Evolutionary conservation across 2,113 vertebrate species (phyloP).

Genomic region (Astatotilapia flaviijosephi): DNA sequence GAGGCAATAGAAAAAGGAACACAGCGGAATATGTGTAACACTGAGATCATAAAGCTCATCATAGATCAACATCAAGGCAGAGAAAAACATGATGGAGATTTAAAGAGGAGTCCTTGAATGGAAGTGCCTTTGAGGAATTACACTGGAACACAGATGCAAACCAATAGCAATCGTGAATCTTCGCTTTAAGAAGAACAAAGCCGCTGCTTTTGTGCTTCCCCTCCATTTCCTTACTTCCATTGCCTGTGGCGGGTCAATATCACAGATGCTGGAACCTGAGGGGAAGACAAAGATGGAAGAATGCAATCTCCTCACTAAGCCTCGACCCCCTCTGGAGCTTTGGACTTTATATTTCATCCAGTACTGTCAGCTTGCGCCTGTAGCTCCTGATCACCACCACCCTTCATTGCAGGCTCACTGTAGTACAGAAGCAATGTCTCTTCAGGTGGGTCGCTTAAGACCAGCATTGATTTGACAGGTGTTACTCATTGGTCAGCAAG

Average conservation of each 20-base stretch:
- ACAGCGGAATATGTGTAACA: neutral
- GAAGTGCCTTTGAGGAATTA: neutral
- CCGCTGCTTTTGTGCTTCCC: neutral
- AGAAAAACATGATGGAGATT: neutral
- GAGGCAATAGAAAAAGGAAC: neutral
- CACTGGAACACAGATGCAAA: neutral
- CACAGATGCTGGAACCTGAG: slow-evolving; percentile 5
- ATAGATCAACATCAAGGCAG: neutral
- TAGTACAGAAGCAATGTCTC: neutral
- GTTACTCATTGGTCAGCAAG: neutral
- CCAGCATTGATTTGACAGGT: neutral
- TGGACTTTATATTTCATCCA: slow-evolving; percentile 34
- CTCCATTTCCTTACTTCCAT: neutral
- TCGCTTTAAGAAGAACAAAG: neutral
- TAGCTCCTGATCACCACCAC: neutral
- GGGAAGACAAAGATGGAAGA: slow-evolving; percentile 34
- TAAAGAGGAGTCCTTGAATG: neutral
- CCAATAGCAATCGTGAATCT: neutral
- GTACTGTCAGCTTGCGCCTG: slow-evolving; percentile 4
- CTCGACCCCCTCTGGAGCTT: slow-evolving; percentile 30
- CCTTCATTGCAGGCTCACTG: neutral
- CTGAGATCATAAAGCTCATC: neutral
- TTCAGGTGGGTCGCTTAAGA: neutral
- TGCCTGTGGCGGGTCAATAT: slow-evolving; percentile 38
- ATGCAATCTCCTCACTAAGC: slow-evolving; percentile 46